A percentile compares a stretch with the other conserved stretches of the same genome.
These are phyloP conservation scores for Ibycter americanus DNA, from an alignment of 2,797 vertebrate genomes.

Conservation along the genomic window DNA sequence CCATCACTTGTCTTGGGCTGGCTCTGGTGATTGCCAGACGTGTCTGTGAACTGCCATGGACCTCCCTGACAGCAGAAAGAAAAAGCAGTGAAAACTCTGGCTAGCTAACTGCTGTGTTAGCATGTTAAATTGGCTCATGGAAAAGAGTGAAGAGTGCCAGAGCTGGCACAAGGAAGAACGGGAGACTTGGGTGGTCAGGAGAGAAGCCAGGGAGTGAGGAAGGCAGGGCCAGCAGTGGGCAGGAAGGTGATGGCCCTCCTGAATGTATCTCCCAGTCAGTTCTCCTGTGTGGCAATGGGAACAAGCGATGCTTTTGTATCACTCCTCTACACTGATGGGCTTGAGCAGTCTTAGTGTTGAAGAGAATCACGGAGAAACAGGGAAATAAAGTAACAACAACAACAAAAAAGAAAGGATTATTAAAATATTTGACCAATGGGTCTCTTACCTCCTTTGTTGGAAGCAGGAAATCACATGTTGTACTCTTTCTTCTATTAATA, in stretches of 20 bases:
- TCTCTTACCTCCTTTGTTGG: not conserved
- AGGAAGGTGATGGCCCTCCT: not conserved
- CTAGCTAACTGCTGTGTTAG: not conserved
- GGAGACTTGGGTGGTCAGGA: not conserved
- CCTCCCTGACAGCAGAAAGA: not conserved
- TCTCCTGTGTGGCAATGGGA: not conserved
- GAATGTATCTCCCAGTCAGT: not conserved
- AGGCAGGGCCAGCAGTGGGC: rapidly evolving
- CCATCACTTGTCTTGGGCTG: not conserved
- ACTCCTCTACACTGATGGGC: not conserved
- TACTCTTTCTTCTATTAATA: not conserved
- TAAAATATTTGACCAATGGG: not conserved
- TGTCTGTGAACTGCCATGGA: not conserved
- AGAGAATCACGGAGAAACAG: not conserved
- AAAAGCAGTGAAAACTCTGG: not conserved
- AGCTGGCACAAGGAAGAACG: not conserved
- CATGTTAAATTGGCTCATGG: not conserved
- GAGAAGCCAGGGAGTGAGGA: not conserved
- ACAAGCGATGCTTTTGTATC: rapidly evolving
- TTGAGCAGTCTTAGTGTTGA: rapidly evolving
- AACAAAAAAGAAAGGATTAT: not conserved
- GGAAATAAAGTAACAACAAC: not conserved
- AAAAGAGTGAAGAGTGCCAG: not conserved
- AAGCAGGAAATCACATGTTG: not conserved
- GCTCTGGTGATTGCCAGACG: not conserved